A percentile compares a stretch with the other conserved stretches of the same genome.
These are phyloP conservation scores for Alligator sinensis DNA, from an alignment of 2,113 vertebrate genomes.

Conservation along the genomic window DNA sequence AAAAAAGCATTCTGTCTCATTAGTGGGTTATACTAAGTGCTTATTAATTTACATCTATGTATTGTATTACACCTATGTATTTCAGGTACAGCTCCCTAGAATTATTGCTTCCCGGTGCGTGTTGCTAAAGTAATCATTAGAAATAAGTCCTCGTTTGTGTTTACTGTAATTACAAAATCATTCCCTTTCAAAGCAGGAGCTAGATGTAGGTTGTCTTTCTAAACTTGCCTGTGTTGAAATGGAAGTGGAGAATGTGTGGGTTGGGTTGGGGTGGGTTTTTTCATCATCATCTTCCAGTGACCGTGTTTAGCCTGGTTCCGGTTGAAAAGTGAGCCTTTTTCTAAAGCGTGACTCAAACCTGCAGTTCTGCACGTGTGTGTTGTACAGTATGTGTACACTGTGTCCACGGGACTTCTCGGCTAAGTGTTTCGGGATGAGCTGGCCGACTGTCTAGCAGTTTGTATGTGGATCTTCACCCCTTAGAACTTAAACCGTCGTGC, in stretches of 20 bases:
- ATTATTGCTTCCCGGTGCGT: constrained; percentile 57
- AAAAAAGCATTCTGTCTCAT: constrained; percentile 66
- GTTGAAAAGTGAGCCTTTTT: neutral
- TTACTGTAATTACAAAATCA: constrained; percentile 70
- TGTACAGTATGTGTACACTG: neutral
- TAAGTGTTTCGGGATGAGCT: rapidly evolving
- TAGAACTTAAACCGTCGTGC: neutral
- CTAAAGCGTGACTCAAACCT: neutral
- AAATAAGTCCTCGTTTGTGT: constrained; percentile 63
- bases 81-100: constrained; percentile 54
- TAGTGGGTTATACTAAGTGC: constrained; percentile 70
- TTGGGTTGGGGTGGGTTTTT: constrained; percentile 32
- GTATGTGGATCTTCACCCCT: neutral
- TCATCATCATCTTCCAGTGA: neutral
- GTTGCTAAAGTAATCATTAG: constrained; percentile 69
- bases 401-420: neutral
- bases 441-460: neutral
- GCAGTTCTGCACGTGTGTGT: neutral
- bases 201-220: constrained; percentile 59
- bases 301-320: constrained; percentile 29
- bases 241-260: constrained; percentile 27
- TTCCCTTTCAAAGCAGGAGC: constrained; percentile 49
- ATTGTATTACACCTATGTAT: constrained; percentile 47
- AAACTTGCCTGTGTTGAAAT: constrained; percentile 53
- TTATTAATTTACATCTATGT: constrained; percentile 66